Evolutionary conservation across 2,113 vertebrate species (phyloP), one percentile per base, ranked within the genome.

Genomic region (Mionectes macconnelli): DNA sequence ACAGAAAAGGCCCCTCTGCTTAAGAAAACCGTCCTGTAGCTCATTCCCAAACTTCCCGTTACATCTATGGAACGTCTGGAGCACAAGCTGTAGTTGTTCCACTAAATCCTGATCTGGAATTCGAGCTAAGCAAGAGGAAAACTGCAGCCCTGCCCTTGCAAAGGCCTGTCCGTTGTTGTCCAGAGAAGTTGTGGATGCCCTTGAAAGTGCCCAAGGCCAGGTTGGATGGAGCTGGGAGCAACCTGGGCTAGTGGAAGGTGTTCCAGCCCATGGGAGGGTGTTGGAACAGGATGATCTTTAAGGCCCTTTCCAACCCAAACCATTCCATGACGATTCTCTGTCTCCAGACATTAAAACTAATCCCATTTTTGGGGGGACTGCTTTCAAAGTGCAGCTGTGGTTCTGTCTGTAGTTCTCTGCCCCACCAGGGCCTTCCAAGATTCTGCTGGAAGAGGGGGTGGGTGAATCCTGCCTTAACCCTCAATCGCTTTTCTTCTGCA

Each of bases 1-100:
- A 92, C 94, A 92, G 67, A 88, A 93, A 94, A 56, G 88, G 85
- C 85, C 64, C 22, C 72, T 37, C 63, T 86, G 78, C 87, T 96
- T 66, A 77, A 88, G 75, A 73, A 95, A 96, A 73, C 67, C 78
- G 75, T 94, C 79, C 92, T 70, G 59, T 66, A 90, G 80, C 68
- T 88, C 92, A 77, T 90, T 92, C 75, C 60, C 16, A 37, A 78
- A 87, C 82, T 92, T 93, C 52, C 72, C 88, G 6, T 93, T 95
- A 62, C 56, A 67, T 84, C 50, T 49, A 63, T 0, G 2, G 92
- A 49, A 74, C 60, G 56, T 42, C 70, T 94, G 79, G 75, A 47
- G 42, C 4, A 2, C 80, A 81, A 20, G n/a, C 50, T 8, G 3
- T 40, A 44, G 87, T 87, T 90, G 35, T 52, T 83, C 64, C 25